phyloP scores from a whole-genome alignment of 2,888 invertebrate genomes.

The Agrenia bidenticulata region DNA sequence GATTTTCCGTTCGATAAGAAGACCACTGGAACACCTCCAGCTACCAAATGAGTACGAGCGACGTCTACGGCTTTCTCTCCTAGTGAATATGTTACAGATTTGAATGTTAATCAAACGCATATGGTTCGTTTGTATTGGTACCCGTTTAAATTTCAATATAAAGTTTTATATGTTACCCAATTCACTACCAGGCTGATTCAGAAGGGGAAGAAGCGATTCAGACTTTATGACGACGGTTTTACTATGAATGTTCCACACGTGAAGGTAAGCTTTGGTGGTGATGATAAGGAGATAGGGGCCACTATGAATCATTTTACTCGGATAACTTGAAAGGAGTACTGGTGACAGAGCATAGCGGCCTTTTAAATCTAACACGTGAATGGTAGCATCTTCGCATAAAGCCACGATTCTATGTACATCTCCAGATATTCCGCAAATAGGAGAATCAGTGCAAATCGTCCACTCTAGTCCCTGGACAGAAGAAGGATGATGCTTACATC shows the following conservation, averaged over 20 bases:
- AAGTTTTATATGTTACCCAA: slow-evolving; percentile 40
- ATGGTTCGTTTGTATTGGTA: too few species aligned
- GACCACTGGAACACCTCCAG: slow-evolving; percentile 75
- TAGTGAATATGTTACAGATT: neutral
- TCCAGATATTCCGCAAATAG: slow-evolving; percentile 65
- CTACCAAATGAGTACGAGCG: slow-evolving; percentile 31
- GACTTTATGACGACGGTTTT: slow-evolving; percentile 63
- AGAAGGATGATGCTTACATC: slow-evolving; percentile 38
- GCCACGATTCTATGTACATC: slow-evolving; percentile 60
- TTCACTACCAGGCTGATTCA: slow-evolving; percentile 41
- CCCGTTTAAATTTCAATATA: too few species aligned
- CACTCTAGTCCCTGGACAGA: slow-evolving; percentile 63
- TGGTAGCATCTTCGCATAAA: slow-evolving; percentile 69
- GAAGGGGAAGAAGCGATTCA: slow-evolving; percentile 61
- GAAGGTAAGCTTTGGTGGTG: slow-evolving; percentile 61
- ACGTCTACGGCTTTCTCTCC: slow-evolving; percentile 37
- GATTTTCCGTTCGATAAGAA: slow-evolving; percentile 82
- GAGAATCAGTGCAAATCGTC: slow-evolving; percentile 68
- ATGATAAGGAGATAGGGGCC: slow-evolving; percentile 61
- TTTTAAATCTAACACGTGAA: slow-evolving; percentile 63
- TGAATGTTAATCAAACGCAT: neutral
- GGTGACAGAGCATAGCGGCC: slow-evolving; percentile 61
- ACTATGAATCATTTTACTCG: slow-evolving; percentile 63
- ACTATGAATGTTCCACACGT: slow-evolving; percentile 65
- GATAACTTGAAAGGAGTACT: slow-evolving; percentile 62